Base-by-base conservation (phyloP, 2,797 vertebrate genomes). In the Periophthalmus magnuspinnatus region DNA sequence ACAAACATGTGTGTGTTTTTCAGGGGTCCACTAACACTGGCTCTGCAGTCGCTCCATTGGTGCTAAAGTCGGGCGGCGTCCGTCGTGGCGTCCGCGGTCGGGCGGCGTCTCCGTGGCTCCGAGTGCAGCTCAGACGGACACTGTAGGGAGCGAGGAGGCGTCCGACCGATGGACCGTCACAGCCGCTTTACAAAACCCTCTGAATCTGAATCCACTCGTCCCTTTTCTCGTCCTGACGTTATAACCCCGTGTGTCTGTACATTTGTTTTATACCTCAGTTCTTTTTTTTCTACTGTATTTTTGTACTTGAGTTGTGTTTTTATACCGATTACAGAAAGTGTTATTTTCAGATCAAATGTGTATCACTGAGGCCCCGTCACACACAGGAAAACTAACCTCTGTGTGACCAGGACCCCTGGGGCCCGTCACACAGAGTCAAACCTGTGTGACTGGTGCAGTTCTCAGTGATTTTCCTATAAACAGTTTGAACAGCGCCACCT, bases 211-310 rank as follows among this genome's bases (percentile, higher is more conserved):
- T 47, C 61, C 69, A 67, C 74, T 67, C 55, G 10, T 52, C 54
- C 77, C 70, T 22, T 52, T 69, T 76, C 76, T 81, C 82, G 65
- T 86, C 77, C 65, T 59, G 75, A 84, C 82, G 78, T 78, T 83
- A 76, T 89, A 90, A 88, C 83, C 80, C 58, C 88, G 84, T 90
- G 82, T 86, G 89, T 91, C 84, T 94, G 93, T 94, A 93, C 82
- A 94, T 93, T 93, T 93, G 89, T 94, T 91, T 93, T 91, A 94
- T 95, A 95, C 94, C 94, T 94, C 93, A 94, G 85, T 93, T 93
- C 88, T 76, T 84, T 77, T n/a, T 86, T 89, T 90, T 91, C 81
- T 92, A 92, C 91, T 93, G 92, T 93, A 90, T 90, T 91, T 93
- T 92, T 90, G 72, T 92, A 84, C 59, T 70, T 76, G 68, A 79